Base-by-base conservation (phyloP, 2,113 vertebrate species). In the Oostethus manadensis region DNA sequence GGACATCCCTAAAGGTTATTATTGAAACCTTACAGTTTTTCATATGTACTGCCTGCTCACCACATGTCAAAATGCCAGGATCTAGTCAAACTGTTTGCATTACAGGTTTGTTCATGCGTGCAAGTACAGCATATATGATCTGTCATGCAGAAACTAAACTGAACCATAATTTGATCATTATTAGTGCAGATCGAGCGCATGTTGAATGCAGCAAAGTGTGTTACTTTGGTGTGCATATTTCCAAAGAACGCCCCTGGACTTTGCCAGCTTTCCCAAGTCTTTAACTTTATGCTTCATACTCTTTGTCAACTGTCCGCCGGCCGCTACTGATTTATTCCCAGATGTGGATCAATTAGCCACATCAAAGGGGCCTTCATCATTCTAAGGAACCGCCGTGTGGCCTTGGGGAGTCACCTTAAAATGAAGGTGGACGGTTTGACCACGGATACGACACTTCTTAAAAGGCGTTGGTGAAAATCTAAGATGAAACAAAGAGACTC, bases 301-400 rank as follows among this genome's bases (percentile, higher is more conserved):
- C n/a, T 42, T 55, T 55, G 38, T 48, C 53, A 54, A 54, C 33
- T 17, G 13, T 35, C 26, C 11, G 21, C 29, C 29, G 26, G 26
- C 51, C 51, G 13, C 33, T 18, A 40, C 53, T 15, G 15, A 21
- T 66, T 57, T 51, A 55, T 64, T 69, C 70, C 68, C 62, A 64
- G 20, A 44, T 29, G 60, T 64, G 22, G 54, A 38, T 74, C 65
- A 72, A 49, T 77, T 72, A 77, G 50, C 8, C 5, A 58, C 62
- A 82, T 79, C 64, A 79, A 55, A 56, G 49, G 53, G 9, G 35
- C 51, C 43, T 49, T 73, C 49, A 68, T 70, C 58, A 35, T 20
- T 62, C 57, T 43, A 38, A 66, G 42, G 58, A 58, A 49, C 17
- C 44, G 47, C 4, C 22, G 17, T 26, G 26, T 42, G 51, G 44